Base-by-base conservation (phyloP, 2,888 invertebrate genomes). In the Synergus laeviventris region DNA sequence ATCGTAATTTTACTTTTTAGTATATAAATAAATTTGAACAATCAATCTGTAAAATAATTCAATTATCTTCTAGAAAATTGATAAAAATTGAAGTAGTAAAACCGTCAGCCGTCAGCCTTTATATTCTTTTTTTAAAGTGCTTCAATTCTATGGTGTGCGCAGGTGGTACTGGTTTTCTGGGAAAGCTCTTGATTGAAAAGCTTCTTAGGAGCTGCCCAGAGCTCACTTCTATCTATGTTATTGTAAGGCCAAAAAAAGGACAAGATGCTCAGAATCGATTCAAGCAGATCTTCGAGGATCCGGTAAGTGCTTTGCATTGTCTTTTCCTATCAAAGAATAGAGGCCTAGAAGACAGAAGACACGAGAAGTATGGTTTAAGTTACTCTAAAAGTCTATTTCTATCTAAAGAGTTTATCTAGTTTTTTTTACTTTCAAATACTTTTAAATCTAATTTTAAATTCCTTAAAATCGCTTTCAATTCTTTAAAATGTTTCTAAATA, bases 251-350 rank as follows among this genome's bases (percentile, higher is more conserved):
- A 42, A 94, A 94, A 86, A 93, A 93, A 89, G 95, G 91, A 0
- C 94, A 94, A 87, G 93, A 94, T 82, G 92, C 94, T 60, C 93
- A 93, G 82, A 92, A 94, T 0, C 92, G 96, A 76, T 90, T 95
- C 73, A 94, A 94, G 14, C 93, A 94, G 82, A 92, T 95, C 18
- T 94, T 95, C 81, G 94, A 94, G 16, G 94, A 95, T 83, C 92
- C 93, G 36, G 94, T 95, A 87, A 93, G 93, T 91, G 76, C 70
- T 76, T 49, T 66, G 42, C 66, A 76, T 42, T 54, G 56, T 59
- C 39, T 73, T 56, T 73, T 61, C 38, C 49, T 59, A 38, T 42
- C 36, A 61, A 21, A 74, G 21, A 42, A 75, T 49, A 54, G 49
- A 74, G 45, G 62, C 64, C 49, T 54, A 64, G 49, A 18, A 42